A percentile compares a stretch with the other conserved stretches of the same genome.
Evolutionary conservation across 2,113 vertebrate genomes (phyloP).

Genomic region (Columbina picui): DNA sequence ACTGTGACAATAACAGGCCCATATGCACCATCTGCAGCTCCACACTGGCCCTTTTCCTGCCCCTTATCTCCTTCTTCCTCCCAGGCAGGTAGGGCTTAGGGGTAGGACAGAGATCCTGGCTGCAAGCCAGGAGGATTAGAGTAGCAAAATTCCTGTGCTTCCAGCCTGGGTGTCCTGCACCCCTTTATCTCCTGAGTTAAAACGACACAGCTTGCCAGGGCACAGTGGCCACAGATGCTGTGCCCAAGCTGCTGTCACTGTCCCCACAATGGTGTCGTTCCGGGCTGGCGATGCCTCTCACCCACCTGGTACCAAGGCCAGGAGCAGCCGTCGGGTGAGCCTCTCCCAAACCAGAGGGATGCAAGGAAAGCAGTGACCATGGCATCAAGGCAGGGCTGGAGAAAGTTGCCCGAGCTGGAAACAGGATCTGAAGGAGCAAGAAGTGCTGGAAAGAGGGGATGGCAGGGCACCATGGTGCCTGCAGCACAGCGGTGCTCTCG

Average conservation of each 20-base stretch:
- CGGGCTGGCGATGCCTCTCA: background rate
- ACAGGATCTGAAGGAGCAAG: background rate
- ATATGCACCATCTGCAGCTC: background rate
- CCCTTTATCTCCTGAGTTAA: background rate
- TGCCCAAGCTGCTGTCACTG: background rate
- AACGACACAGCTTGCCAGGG: background rate
- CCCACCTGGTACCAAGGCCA: rapidly evolving
- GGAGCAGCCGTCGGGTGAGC: background rate
- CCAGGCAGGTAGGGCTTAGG: background rate
- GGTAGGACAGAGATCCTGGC: background rate
- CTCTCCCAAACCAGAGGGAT: background rate
- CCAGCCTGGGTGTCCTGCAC: background rate
- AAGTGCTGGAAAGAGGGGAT: background rate
- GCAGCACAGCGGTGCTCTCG: background rate
- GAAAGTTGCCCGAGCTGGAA: background rate
- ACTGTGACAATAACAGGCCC: rapidly evolving
- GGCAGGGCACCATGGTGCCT: background rate
- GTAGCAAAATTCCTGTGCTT: background rate
- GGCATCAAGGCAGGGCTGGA: background rate
- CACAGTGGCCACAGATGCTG: background rate
- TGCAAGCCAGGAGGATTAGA: background rate
- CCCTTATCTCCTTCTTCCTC: background rate
- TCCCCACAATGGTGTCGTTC: rapidly evolving
- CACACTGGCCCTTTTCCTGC: background rate
- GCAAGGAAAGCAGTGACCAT: background rate